Evolutionary conservation across 2,888 invertebrate species (phyloP).

Genomic region (Leucozona laternaria): DNA sequence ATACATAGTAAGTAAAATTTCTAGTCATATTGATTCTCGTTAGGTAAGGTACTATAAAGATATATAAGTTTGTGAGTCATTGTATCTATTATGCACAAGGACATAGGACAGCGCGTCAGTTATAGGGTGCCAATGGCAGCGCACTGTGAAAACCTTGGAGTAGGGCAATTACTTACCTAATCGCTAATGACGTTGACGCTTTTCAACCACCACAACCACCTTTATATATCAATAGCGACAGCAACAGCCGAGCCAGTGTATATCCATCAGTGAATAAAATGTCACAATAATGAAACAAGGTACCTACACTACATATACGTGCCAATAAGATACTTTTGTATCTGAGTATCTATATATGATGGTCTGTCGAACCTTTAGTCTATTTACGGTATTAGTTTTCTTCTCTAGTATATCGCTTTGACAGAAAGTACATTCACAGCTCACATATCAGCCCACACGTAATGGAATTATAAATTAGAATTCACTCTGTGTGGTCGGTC

Average conservation of each 20-base stretch:
- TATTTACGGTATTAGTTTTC: conserved; percentile 46
- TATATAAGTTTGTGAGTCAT: neutral
- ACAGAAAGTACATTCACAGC: conserved; percentile 26
- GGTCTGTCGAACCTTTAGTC: conserved; percentile 45
- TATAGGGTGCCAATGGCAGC: conserved; percentile 16
- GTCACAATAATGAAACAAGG: conserved; percentile 16
- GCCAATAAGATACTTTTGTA: conserved; percentile 31
- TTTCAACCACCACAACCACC: conserved; percentile 8
- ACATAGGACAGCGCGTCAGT: conserved; percentile 8
- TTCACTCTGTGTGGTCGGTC: conserved; percentile 42
- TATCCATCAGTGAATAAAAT: neutral
- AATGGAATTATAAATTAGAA: conserved; percentile 67
- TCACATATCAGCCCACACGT: conserved; percentile 29
- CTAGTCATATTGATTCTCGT: neutral
- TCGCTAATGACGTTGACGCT: conserved; percentile 45
- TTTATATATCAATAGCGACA: too few relatives aligned
- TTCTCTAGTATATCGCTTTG: conserved; percentile 15
- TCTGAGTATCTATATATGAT: conserved; percentile 7
- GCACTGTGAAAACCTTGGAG: conserved; percentile 52
- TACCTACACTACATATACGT: neutral
- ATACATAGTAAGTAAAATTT: neutral
- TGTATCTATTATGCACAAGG: conserved; percentile 13
- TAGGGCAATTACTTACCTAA: conserved; percentile 64
- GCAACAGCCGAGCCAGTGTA: neutral
- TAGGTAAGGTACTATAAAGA: too few relatives aligned